A percentile compares a stretch with the other conserved stretches of the same genome.
These are phyloP conservation scores for Tenthredo scrophulariae DNA, from an alignment of 2,888 invertebrate genomes.

Conservation along the genomic window DNA sequence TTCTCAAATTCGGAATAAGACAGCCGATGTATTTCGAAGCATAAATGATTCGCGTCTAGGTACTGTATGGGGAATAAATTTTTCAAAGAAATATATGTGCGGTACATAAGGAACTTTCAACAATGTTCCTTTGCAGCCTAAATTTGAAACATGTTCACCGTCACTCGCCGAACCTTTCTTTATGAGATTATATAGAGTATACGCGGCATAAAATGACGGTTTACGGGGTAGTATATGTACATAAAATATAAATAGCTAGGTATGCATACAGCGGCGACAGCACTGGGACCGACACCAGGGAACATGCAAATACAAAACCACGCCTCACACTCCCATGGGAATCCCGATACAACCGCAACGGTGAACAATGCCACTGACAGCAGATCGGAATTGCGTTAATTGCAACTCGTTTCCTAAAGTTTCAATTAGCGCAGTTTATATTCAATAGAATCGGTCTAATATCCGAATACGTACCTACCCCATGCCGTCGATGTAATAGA, in stretches of 20 bases:
- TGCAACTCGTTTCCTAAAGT: conserved; percentile 50
- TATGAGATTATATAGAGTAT: not conserved
- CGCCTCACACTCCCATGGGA: conserved; percentile 42
- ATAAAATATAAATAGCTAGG: conserved; percentile 39
- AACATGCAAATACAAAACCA: conserved; percentile 50
- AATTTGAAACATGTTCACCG: not conserved
- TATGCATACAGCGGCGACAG: conserved; percentile 41
- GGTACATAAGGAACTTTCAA: not conserved
- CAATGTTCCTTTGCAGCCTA: not conserved
- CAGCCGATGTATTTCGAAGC: not conserved
- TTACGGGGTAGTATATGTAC: not conserved
- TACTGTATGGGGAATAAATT: not conserved
- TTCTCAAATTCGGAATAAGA: too few relatives aligned
- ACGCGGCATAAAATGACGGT: conserved; percentile 34
- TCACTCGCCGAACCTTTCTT: not conserved
- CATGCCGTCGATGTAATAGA: not conserved
- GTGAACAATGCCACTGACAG: conserved; percentile 50
- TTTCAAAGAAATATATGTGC: not conserved
- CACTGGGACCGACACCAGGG: conserved; percentile 38
- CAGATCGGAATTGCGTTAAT: conserved; percentile 51
- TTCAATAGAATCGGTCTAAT: conserved; percentile 30
- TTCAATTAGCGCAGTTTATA: conserved; percentile 43
- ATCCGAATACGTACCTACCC: not conserved
- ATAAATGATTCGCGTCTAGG: not conserved
- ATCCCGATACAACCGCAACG: conserved; percentile 50